phyloP scores from a whole-genome alignment of 1,140 invertebrate genomes.

The Thalassaphorura encarpata region DNA sequence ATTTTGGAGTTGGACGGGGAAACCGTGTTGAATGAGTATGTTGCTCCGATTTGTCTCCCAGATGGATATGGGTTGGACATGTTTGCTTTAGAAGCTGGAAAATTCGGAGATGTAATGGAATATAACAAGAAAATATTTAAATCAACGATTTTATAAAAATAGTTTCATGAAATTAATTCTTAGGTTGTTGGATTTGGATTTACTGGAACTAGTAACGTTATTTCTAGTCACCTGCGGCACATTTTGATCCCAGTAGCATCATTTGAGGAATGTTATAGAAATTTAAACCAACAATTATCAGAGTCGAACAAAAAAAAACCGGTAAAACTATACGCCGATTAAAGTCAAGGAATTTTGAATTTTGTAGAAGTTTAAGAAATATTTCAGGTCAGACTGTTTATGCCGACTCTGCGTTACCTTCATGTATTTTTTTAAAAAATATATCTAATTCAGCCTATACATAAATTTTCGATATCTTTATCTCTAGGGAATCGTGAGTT shows the following conservation, averaged over 20 bases:
- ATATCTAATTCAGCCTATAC: background rate
- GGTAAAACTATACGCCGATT: background rate
- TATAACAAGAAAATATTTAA: background rate
- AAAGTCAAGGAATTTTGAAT: no score
- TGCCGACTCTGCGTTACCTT: background rate
- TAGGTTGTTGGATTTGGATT: background rate
- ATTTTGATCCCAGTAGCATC: background rate
- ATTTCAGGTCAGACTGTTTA: background rate
- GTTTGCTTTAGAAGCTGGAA: background rate
- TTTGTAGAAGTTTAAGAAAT: background rate
- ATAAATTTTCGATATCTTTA: background rate
- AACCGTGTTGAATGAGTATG: background rate
- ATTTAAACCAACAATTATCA: background rate
- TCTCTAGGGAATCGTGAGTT: slow-evolving; percentile 7
- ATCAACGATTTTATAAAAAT: background rate
- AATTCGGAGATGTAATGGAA: background rate
- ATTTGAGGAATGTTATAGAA: background rate
- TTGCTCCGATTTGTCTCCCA: background rate
- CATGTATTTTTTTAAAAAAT: slow-evolving; percentile 1
- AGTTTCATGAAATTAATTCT: background rate
- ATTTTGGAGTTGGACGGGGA: background rate
- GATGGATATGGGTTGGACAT: background rate
- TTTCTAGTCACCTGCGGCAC: background rate
- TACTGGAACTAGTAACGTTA: background rate
- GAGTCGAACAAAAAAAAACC: background rate